phyloP scores from a whole-genome alignment of 2,797 vertebrate species.

The Pelochelys cantorii region DNA sequence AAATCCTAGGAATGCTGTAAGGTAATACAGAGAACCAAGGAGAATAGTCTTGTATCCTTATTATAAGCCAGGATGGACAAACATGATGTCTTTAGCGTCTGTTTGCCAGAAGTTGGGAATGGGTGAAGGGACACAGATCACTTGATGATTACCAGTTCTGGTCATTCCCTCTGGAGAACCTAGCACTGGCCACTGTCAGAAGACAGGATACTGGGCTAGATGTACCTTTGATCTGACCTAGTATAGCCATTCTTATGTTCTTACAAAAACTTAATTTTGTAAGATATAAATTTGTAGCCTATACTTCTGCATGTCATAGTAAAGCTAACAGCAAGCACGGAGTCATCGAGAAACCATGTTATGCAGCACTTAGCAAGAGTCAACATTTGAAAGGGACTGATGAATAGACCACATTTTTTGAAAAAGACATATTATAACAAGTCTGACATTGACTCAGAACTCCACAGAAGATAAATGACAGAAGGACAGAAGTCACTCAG shows the following conservation, averaged over 20 bases:
- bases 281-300: neutral
- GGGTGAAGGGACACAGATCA: no score
- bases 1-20: neutral
- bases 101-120: no score
- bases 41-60: neutral
- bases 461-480: neutral
- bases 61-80: no score
- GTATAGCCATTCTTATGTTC: neutral
- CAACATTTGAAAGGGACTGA: neutral
- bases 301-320: accelerated
- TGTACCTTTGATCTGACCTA: no score
- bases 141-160: no score
- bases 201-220: no score
- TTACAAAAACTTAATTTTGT: neutral
- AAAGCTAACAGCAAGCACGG: neutral
- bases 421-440: conserved; percentile 4
- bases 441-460: neutral
- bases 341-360: neutral
- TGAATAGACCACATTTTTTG: neutral
- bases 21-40: neutral
- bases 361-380: neutral
- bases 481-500: neutral
- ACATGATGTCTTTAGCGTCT: no score
- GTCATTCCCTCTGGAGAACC: no score
- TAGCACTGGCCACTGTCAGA: no score